Conservation (phyloP, 2,797 vertebrate species). For the Luscinia luscinia region DNA sequence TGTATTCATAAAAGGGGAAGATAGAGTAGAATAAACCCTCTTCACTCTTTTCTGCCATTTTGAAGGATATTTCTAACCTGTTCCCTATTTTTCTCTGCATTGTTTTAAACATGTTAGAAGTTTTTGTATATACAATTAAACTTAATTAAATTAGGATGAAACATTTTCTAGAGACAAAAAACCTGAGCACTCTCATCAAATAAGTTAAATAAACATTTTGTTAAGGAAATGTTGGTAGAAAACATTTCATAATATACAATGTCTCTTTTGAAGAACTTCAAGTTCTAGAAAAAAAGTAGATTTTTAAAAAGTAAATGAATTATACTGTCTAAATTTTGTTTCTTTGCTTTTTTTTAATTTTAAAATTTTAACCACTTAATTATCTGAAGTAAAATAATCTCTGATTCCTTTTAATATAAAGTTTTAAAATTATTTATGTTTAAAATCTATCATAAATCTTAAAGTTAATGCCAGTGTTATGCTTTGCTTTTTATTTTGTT, state of each 20-base stretch:
- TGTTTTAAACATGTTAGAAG: neutral
- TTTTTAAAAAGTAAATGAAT: rapidly evolving
- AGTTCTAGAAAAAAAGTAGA: neutral
- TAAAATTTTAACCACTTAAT: neutral
- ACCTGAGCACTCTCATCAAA: neutral
- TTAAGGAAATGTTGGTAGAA: neutral
- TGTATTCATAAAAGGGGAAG: neutral
- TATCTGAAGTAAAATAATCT: neutral
- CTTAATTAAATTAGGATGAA: neutral
- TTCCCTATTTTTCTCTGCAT: neutral
- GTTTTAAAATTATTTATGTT: neutral
- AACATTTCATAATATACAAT: neutral
- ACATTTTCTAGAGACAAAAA: neutral
- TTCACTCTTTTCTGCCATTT: neutral
- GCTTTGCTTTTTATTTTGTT: neutral
- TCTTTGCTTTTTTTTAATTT: neutral
- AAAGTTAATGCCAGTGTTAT: neutral
- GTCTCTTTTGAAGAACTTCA: neutral
- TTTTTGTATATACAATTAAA: neutral
- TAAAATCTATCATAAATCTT: neutral
- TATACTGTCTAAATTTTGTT: neutral
- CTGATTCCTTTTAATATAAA: neutral
- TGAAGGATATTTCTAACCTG: neutral
- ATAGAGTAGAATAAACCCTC: neutral
- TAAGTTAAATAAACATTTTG: neutral